Conservation (phyloP, 2,113 vertebrate genomes). For the Tympanuchus pallidicinctus region DNA sequence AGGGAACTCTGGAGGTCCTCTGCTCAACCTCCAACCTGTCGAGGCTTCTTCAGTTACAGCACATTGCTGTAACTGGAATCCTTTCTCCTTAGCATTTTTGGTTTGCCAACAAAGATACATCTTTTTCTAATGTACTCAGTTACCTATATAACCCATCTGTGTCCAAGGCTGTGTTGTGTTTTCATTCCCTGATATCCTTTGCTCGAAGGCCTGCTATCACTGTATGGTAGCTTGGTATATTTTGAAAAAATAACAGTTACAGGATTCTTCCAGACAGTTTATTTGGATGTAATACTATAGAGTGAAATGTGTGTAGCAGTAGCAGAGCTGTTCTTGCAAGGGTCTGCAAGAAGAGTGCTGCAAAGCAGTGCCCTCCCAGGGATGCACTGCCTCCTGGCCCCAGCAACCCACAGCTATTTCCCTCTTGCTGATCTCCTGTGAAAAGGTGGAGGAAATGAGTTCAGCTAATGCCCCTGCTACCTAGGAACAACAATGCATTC, state of each 20-base stretch:
- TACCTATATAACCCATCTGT: not conserved
- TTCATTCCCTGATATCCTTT: conserved; percentile 31
- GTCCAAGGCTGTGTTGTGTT: not conserved
- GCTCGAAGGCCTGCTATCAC: not conserved
- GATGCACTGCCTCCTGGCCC: not conserved
- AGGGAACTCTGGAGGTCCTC: not conserved
- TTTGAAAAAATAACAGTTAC: not conserved
- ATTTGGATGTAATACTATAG: not conserved
- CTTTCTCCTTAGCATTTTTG: not conserved
- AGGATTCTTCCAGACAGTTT: not conserved
- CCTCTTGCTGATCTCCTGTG: not conserved
- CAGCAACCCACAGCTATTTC: rapidly evolving
- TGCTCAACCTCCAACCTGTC: not conserved
- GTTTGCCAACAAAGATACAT: not conserved
- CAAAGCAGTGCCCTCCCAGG: not conserved
- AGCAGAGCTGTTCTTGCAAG: not conserved
- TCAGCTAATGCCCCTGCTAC: not conserved
- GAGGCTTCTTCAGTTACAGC: not conserved
- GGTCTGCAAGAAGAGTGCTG: not conserved
- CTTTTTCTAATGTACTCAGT: not conserved
- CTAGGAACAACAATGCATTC: not conserved
- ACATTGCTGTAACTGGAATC: not conserved
- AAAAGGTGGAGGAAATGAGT: not conserved
- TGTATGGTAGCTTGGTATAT: not conserved
- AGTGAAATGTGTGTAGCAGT: not conserved